These are phyloP conservation scores for Eulemur rufifrons DNA, from an alignment of 2,113 vertebrate species.

Conservation along the genomic window DNA sequence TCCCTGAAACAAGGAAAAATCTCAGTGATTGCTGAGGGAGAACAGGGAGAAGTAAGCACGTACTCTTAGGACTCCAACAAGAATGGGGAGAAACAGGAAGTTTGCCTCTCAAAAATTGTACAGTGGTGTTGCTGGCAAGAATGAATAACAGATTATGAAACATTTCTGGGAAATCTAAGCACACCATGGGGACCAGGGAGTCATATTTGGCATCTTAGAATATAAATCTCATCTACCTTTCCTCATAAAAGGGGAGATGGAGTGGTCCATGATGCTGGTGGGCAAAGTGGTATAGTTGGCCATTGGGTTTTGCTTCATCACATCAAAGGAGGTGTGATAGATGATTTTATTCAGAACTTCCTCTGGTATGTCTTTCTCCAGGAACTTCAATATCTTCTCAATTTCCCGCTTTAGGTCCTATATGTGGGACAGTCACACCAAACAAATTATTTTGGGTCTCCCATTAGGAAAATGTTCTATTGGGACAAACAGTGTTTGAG, in stretches of 20 bases:
- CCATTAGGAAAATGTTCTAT: not conserved
- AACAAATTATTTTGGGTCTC: not conserved
- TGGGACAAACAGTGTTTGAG: not conserved
- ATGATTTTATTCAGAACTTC: conserved; percentile 78
- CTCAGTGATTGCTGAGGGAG: not conserved
- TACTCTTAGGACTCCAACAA: too few relatives aligned
- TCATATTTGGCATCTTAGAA: not conserved
- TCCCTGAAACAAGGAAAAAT: conserved; percentile 66
- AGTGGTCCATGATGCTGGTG: conserved; percentile 67
- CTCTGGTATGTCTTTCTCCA: conserved; percentile 81
- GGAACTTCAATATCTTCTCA: conserved; percentile 83
- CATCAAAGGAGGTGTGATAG: conserved; percentile 83
- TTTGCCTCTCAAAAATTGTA: not conserved
- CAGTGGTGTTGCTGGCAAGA: not conserved
- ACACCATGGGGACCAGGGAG: not conserved
- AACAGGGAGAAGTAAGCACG: not conserved
- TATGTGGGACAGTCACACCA: not conserved
- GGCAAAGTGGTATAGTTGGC: conserved; percentile 81
- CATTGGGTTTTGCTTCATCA: conserved; percentile 87
- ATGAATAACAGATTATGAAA: too few relatives aligned
- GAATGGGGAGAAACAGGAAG: not conserved
- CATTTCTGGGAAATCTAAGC: not conserved
- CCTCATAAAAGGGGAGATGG: conserved; percentile 79
- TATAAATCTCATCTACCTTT: conserved; percentile 67
- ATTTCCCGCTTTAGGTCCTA: conserved; percentile 84